These are phyloP conservation scores for Opisthograptis luteolata DNA, from an alignment of 2,888 invertebrate genomes.

Conservation along the genomic window DNA sequence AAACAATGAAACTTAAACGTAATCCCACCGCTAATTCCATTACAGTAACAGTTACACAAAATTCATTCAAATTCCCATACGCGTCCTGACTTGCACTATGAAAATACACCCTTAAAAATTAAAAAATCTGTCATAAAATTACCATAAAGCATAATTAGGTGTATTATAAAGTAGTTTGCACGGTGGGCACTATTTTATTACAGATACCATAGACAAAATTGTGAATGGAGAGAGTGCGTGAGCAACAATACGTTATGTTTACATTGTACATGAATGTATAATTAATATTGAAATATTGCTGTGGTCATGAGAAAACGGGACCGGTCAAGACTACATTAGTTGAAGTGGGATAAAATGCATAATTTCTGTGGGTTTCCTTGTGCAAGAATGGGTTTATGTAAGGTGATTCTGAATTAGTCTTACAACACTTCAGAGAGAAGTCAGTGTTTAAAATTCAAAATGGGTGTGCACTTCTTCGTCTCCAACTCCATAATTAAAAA, in stretches of 20 bases:
- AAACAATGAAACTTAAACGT: conserved; percentile 43
- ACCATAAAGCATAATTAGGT: conserved; percentile 78
- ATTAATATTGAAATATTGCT: conserved; percentile 76
- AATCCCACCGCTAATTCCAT: conserved; percentile 61
- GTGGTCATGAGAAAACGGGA: conserved; percentile 74
- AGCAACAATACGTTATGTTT: conserved; percentile 71
- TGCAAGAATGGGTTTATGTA: conserved; percentile 22
- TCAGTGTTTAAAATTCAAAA: conserved; percentile 30
- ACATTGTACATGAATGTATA: conserved; percentile 81
- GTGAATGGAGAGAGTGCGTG: conserved; percentile 33
- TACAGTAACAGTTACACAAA: conserved; percentile 61
- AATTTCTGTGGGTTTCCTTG: conserved; percentile 34
- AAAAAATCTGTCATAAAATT: conserved; percentile 69
- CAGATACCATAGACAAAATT: conserved; percentile 61
- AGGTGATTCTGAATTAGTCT: conserved; percentile 41
- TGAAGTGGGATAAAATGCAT: conserved; percentile 39
- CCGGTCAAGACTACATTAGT: conserved; percentile 61
- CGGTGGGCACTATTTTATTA: conserved; percentile 67
- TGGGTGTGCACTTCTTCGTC: conserved; percentile 25
- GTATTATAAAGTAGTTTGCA: conserved; percentile 76
- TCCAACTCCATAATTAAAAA: conserved; percentile 3
- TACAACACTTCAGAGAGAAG: conserved; percentile 35
- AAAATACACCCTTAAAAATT: conserved; percentile 67
- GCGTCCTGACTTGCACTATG: conserved; percentile 53
- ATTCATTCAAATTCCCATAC: conserved; percentile 72